These are phyloP conservation scores for Chalcis sispes DNA, from an alignment of 2,888 invertebrate genomes.

Conservation along the genomic window DNA sequence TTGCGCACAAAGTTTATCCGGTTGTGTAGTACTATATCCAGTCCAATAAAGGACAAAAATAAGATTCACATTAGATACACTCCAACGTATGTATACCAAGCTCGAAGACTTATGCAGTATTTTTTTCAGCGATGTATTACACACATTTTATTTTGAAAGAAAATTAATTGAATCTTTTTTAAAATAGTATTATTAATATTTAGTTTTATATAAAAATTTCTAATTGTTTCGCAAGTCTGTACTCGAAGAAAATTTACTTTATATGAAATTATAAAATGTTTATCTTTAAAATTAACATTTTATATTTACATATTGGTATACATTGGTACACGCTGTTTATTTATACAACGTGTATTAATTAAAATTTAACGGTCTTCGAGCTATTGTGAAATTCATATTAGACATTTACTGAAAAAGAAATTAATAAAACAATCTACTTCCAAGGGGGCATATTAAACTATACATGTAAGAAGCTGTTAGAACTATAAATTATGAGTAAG, in stretches of 20 bases:
- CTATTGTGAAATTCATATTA: constrained; percentile 43
- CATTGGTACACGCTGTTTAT: background rate
- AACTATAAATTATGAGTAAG: constrained; percentile 60
- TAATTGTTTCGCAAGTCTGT: background rate
- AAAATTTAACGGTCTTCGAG: constrained; percentile 46
- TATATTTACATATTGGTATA: no score
- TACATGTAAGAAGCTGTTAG: constrained; percentile 65
- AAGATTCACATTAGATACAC: constrained; percentile 51
- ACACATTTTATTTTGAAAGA: no score
- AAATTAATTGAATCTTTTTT: background rate
- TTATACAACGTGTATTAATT: constrained; percentile 3
- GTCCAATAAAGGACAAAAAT: constrained; percentile 56
- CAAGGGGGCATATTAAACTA: constrained; percentile 69
- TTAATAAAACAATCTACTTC: constrained; percentile 65
- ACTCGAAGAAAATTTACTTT: constrained; percentile 2
- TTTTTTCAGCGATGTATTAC: no score
- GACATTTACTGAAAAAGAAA: constrained; percentile 54
- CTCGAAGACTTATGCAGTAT: constrained; percentile 49
- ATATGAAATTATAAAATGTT: no score
- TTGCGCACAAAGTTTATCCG: constrained; percentile 61
- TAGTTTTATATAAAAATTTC: background rate
- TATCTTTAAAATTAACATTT: no score
- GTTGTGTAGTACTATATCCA: constrained; percentile 59
- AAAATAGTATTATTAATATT: background rate
- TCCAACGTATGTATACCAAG: constrained; percentile 29